A percentile compares a stretch with the other conserved stretches of the same genome.
These are phyloP conservation scores for Mormyrops attenuatus DNA, from an alignment of 2,797 vertebrate species.

Conservation along the genomic window DNA sequence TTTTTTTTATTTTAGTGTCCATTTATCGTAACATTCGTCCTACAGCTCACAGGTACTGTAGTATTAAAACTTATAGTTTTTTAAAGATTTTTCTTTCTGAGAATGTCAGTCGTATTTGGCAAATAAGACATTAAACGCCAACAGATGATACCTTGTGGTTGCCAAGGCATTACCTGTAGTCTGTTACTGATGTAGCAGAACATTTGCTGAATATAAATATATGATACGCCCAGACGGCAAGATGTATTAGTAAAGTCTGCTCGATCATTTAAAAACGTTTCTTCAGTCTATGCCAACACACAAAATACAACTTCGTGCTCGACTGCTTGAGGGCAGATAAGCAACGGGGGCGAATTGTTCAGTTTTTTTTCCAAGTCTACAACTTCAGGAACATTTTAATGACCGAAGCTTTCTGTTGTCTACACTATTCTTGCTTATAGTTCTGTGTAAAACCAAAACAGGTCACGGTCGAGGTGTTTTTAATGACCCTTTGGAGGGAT, in stretches of 20 bases:
- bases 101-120: background rate
- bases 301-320: background rate
- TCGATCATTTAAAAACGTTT: background rate
- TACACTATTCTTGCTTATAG: background rate
- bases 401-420: background rate
- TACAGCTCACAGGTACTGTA: background rate
- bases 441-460: background rate
- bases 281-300: background rate
- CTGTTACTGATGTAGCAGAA: background rate
- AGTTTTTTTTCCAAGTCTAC: background rate
- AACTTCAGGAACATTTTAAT: conserved; percentile 2
- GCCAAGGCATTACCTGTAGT: background rate
- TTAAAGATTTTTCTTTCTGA: background rate
- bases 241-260: background rate
- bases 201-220: background rate
- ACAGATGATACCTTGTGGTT: background rate
- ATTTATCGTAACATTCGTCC: background rate
- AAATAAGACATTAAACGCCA: background rate
- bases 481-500: background rate
- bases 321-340: background rate
- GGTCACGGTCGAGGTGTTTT: background rate
- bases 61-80: background rate
- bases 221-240: background rate
- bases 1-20: background rate
- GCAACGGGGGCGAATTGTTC: background rate